Base-by-base conservation (phyloP, 2,113 vertebrate genomes). In the Pseudonaja textilis region DNA sequence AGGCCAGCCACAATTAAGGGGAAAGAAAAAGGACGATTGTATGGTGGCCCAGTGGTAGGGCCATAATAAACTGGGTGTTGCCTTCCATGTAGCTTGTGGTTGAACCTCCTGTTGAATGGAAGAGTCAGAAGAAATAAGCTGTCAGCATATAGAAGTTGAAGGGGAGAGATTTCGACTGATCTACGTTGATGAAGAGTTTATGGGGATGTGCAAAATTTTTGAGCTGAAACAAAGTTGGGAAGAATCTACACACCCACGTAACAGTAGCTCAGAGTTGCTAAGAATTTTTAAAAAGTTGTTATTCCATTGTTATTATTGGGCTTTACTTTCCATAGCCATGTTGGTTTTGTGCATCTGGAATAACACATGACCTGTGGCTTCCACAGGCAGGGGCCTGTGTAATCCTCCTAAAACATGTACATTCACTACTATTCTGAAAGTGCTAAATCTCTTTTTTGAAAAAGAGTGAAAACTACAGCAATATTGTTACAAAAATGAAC, bases 51-150 rank as follows among this genome's bases (percentile, higher is more conserved):
- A 34, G 92, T 54, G 23, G 92, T 56, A 93, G 88, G 81, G 64
- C 88, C 92, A 93, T 93, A 93, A 93, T 93, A 93, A 89, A 85
- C 92, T 54, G 55, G 92, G 92, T 50, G 92, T 90, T 42, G 92
- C 29, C 92, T 61, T 90, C 89, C 81, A 87, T 87, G n/a, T 54
- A 90, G 89, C 47, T 56, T 93, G 89, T 93, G 92, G 89, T 90
- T 47, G 56, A 90, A 42, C 89, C 81, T 93, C 92, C 92, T 87
- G 52, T 85, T 54, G 74, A 42, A 93, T 54, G 55, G 89, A 64
- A 55, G 89, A 57, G 45, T 64, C 45, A 26, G 56, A 93, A 87
- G 74, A 90, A 93, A 87, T 18, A 90, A 89, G 8, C 87, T 86
- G 92, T 93, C 92, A 90, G 92, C 92, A 93, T 47, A 87, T 45